These are phyloP conservation scores for Philonicus albiceps DNA, from an alignment of 2,888 invertebrate species.

Conservation along the genomic window DNA sequence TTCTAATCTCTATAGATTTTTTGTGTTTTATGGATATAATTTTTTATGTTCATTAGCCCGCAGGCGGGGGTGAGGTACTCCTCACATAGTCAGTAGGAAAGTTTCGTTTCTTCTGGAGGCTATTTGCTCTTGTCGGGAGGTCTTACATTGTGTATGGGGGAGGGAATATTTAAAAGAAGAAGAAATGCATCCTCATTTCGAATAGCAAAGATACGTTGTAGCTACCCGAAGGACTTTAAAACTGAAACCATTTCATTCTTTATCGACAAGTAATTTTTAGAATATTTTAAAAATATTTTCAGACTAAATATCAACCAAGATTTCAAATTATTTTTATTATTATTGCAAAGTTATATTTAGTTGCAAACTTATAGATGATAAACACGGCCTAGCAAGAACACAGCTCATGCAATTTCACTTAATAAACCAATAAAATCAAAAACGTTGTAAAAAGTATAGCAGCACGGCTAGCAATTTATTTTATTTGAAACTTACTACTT, in stretches of 20 bases:
- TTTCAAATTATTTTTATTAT: too few species aligned
- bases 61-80: neutral
- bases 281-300: too few species aligned
- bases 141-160: neutral
- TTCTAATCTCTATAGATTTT: slow-evolving; percentile 43
- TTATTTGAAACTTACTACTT: too few species aligned
- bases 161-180: neutral
- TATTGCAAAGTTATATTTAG: too few species aligned
- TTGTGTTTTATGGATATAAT: slow-evolving; percentile 41
- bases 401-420: too few species aligned
- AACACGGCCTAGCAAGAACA: too few species aligned
- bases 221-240: neutral
- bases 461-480: too few species aligned
- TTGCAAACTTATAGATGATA: too few species aligned
- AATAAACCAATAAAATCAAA: too few species aligned
- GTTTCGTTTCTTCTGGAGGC: neutral
- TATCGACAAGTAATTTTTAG: neutral
- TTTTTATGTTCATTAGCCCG: slow-evolving; percentile 43
- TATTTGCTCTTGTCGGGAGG: neutral
- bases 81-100: neutral
- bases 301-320: too few species aligned
- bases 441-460: too few species aligned
- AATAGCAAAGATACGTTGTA: neutral
- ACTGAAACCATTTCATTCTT: neutral
- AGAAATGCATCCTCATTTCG: neutral